Base-by-base conservation (phyloP, 2,113 vertebrate species). In the Dipodomys spectabilis region DNA sequence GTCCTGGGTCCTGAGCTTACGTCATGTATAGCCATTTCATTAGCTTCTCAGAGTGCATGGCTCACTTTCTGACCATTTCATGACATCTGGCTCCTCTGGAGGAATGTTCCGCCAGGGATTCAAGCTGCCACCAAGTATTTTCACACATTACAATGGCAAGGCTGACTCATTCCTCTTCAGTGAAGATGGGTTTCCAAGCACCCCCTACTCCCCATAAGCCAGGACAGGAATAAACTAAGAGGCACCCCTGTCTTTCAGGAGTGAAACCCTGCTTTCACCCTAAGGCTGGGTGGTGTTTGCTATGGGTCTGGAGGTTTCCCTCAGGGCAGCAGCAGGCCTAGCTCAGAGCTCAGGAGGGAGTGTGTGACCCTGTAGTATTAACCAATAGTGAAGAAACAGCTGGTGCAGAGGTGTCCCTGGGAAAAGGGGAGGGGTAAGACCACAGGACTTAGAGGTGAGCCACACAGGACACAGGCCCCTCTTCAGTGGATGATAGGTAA, bases 21-120 rank as follows among this genome's bases (percentile, higher is more conserved):
- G 20, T 96, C 90, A 88, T 93, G 95, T 85, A 95, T 16, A 82
- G 78, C 18, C n/a, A 35, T 71, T 95, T 89, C 78, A 68, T 62
- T 30, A 90, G 92, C 94, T 95, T 87, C 93, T 94, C 81, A 22
- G 53, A 80, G 72, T 80, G 72, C 88, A 69, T 8, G 44, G 74
- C 68, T 77, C 77, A 78, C 80, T 90, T 75, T 92, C 71, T 75
- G 72, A 94, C 80, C 28, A 27, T 68, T 91, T 83, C 87, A 84
- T n/a, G 73, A 90, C 0, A 49, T 85, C 81, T 94, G 57, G 64
- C n/a, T 95, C 93, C 91, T 82, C 13, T n/a, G 72, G 25, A 60
- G 77, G 68, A 74, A 78, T 9, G 15, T 53, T 35, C 39, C 91
- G 87, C 78, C 78, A 85, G 32, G 84, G 44, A 93, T 95, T 53